phyloP scores from a whole-genome alignment of 2,888 invertebrate genomes.

The Apomyelois bistriatella region DNA sequence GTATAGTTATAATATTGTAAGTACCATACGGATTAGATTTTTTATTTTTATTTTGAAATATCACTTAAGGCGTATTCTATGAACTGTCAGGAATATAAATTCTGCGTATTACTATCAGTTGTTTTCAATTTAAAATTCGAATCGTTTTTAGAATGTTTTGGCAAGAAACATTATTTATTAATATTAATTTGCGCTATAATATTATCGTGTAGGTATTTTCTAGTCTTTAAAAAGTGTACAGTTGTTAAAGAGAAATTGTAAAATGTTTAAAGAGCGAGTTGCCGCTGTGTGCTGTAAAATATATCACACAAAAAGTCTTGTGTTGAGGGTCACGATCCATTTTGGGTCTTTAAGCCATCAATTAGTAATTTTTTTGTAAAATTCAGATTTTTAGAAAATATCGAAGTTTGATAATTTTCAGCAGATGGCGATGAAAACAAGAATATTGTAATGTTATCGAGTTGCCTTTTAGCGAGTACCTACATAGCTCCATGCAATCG shows the following conservation, averaged over 20 bases:
- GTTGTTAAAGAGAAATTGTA: slow-evolving; percentile 14
- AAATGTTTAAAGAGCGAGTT: background rate
- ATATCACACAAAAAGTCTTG: background rate
- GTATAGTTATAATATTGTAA: too few relatives aligned
- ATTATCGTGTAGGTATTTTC: slow-evolving; percentile 37
- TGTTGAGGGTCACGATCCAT: too few relatives aligned
- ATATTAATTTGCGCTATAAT: slow-evolving; percentile 21
- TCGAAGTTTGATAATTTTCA: background rate
- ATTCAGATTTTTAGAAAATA: background rate
- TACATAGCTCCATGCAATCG: slow-evolving; percentile 35
- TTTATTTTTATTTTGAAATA: too few relatives aligned
- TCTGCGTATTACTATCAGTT: background rate
- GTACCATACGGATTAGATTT: too few relatives aligned
- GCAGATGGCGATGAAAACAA: background rate
- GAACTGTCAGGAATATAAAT: too few relatives aligned
- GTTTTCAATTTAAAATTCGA: background rate
- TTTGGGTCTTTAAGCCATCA: too few relatives aligned
- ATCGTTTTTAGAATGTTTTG: slow-evolving; percentile 13
- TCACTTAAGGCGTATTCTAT: too few relatives aligned
- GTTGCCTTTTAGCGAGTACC: slow-evolving; percentile 58
- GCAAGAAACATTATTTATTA: slow-evolving; percentile 14
- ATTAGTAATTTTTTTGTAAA: too few relatives aligned
- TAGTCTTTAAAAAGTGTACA: slow-evolving; percentile 43
- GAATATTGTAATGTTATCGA: slow-evolving; percentile 28
- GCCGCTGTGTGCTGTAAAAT: background rate